These are phyloP conservation scores for Sebastes fasciatus DNA, from an alignment of 2,113 vertebrate genomes.

Conservation along the genomic window DNA sequence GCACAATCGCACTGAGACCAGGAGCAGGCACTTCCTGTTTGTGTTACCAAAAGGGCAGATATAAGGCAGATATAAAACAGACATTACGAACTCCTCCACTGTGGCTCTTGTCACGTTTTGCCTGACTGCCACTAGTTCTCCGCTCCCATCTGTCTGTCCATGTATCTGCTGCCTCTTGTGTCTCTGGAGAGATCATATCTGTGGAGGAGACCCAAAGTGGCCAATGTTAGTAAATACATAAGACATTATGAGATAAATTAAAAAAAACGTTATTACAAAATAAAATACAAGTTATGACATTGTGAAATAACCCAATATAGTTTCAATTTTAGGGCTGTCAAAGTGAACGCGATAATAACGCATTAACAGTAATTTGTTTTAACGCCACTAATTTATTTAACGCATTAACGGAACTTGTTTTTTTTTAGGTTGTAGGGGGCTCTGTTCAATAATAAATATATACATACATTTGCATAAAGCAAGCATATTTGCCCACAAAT, in stretches of 20 bases:
- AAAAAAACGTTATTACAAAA: background rate
- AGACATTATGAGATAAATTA: background rate
- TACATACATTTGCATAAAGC: too few species aligned
- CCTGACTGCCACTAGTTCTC: background rate
- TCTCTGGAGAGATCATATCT: background rate
- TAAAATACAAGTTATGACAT: background rate
- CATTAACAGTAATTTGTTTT: too few species aligned
- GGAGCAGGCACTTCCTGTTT: constrained; percentile 64
- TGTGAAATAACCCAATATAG: background rate
- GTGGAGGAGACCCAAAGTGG: background rate
- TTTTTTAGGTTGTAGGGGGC: too few species aligned
- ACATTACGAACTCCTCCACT: background rate
- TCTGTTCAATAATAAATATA: too few species aligned
- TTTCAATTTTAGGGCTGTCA: background rate
- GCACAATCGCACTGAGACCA: constrained; percentile 28
- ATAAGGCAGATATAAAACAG: constrained; percentile 25
- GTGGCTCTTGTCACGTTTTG: background rate
- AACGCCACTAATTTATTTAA: too few species aligned
- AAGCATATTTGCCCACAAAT: too few species aligned
- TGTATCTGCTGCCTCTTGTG: background rate
- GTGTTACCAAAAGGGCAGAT: constrained; percentile 28
- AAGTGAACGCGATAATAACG: too few species aligned
- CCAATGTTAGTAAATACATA: background rate
- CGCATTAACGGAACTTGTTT: too few species aligned
- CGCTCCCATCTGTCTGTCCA: background rate